A percentile compares a stretch with the other conserved stretches of the same genome.
Evolutionary conservation across 2,113 vertebrate species (phyloP).

Genomic region (Paramormyrops kingsleyae): DNA sequence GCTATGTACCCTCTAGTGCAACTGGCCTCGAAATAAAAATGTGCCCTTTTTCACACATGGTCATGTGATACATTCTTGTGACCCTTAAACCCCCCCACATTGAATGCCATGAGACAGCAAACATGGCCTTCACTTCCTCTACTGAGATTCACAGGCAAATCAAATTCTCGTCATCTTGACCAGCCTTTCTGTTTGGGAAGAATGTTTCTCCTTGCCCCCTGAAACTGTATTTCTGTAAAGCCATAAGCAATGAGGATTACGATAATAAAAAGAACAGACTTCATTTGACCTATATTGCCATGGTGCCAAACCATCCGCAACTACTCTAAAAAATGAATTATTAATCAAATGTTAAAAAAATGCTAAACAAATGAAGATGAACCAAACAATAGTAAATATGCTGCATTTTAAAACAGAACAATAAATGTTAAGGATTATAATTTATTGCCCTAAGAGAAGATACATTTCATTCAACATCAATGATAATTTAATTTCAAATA

Average conservation of each 20-base stretch:
- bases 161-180: neutral
- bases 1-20: too few relatives aligned
- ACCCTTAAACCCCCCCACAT: constrained; percentile 33
- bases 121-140: constrained; percentile 29
- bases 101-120: constrained; percentile 20
- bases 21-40: constrained; percentile 33
- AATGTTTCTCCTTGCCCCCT: neutral
- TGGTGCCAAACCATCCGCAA: constrained; percentile 43
- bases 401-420: neutral
- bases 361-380: constrained; percentile 42
- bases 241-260: constrained; percentile 57
- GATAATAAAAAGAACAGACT: constrained; percentile 52
- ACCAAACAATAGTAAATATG: constrained; percentile 31
- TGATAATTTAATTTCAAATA: neutral
- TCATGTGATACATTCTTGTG: constrained; percentile 46
- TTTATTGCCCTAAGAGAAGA: neutral
- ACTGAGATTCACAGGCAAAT: neutral
- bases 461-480: neutral
- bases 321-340: constrained; percentile 20
- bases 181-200: neutral
- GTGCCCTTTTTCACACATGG: constrained; percentile 43
- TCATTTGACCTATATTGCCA: constrained; percentile 55
- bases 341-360: constrained; percentile 44
- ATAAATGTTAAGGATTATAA: neutral
- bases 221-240: constrained; percentile 42